phyloP scores from a whole-genome alignment of 2,797 vertebrate genomes.

The Vespertilio murinus region DNA sequence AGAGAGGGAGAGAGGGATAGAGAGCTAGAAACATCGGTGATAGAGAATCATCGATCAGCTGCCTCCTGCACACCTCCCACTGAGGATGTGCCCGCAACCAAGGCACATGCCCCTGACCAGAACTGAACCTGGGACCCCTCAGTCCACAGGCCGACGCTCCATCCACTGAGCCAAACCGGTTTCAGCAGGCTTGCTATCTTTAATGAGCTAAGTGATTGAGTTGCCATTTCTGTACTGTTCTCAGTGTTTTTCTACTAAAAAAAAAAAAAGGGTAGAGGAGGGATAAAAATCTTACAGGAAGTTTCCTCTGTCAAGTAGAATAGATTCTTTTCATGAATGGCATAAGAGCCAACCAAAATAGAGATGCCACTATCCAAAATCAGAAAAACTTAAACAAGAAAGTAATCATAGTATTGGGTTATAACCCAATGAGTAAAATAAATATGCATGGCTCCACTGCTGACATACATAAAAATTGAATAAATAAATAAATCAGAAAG shows the following conservation, averaged over 20 bases:
- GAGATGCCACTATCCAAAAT: background rate
- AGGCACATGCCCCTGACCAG: too few relatives aligned
- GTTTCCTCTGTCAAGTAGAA: background rate
- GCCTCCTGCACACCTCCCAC: too few relatives aligned
- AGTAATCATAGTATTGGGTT: background rate
- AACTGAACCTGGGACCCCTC: too few relatives aligned
- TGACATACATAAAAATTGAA: slow-evolving; percentile 8
- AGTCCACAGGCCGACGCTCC: too few relatives aligned
- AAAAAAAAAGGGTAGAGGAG: background rate
- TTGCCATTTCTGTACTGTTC: background rate
- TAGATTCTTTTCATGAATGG: background rate
- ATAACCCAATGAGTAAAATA: slow-evolving; percentile 36
- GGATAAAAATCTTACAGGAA: background rate
- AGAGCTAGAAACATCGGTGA: too few relatives aligned
- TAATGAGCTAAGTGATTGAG: background rate
- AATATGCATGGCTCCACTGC: background rate
- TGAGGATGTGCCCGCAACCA: too few relatives aligned
- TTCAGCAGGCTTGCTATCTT: background rate
- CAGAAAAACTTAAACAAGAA: background rate
- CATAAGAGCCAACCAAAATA: background rate
- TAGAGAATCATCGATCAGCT: too few relatives aligned
- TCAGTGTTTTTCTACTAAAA: background rate
- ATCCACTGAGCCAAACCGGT: too few relatives aligned
- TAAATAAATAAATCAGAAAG: background rate
- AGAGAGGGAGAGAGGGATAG: too few relatives aligned